These are phyloP conservation scores for Oscheius myriophilus DNA, from an alignment of 2,888 invertebrate species.

Conservation along the genomic window DNA sequence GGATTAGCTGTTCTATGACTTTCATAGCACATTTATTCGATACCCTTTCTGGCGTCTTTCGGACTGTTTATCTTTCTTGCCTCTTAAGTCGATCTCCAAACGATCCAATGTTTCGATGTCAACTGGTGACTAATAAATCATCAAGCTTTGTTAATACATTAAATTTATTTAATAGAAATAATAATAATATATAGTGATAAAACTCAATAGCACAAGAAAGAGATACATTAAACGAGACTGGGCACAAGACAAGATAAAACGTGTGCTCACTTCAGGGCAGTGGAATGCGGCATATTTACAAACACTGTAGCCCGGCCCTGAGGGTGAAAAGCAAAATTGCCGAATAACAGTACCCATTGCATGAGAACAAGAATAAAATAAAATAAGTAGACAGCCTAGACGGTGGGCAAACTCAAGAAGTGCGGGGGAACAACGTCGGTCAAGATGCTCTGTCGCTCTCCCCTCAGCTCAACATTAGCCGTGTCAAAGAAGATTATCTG, in stretches of 20 bases:
- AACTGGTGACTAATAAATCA: no score
- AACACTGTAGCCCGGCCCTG: background rate
- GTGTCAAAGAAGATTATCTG: slow-evolving; percentile 32
- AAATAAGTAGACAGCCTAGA: slow-evolving; percentile 1
- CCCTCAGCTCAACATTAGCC: slow-evolving; percentile 3
- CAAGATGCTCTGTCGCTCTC: slow-evolving; percentile 21
- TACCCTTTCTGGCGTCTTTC: slow-evolving; percentile 24
- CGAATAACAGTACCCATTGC: no score
- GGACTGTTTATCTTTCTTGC: slow-evolving; percentile 25
- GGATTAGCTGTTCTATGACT: background rate
- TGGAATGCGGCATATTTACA: background rate
- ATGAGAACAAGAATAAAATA: background rate
- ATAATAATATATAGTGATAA: background rate
- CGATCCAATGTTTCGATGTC: background rate
- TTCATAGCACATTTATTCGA: slow-evolving; percentile 1
- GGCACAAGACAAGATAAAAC: background rate
- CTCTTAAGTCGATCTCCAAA: slow-evolving; percentile 17
- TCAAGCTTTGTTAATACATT: background rate
- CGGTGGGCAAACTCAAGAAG: slow-evolving; percentile 26
- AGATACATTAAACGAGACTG: slow-evolving; percentile 3
- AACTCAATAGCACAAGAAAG: background rate
- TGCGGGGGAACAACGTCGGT: slow-evolving; percentile 27
- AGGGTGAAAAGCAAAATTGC: background rate
- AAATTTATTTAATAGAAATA: background rate
- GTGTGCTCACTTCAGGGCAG: background rate